Evolutionary conservation across 1,140 invertebrate species (phyloP), one percentile per base, ranked within the genome.

Genomic region (Frieseomelitta varia): DNA sequence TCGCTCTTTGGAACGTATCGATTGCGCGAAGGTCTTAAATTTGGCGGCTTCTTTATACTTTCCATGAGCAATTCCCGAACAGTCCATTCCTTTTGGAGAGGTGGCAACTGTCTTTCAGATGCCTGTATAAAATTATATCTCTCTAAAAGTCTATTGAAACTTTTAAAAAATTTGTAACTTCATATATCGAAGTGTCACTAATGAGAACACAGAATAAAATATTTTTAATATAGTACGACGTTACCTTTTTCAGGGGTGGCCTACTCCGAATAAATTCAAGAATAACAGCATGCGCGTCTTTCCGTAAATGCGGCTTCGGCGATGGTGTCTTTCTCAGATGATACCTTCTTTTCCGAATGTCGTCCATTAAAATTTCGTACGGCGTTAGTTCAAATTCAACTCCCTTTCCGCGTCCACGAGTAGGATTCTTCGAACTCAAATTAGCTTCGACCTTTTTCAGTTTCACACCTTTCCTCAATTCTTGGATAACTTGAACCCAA

Each of bases 281-380:
- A 92, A 99, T 99, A 92, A 99, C 96, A 68, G 97, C 98, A 93
- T 99, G 98, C 15, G 98, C 98, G 95, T 99, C 98, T 95, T 99
- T 99, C 93, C 98, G 98, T 47, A 98, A 97, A 93, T 97, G 84
- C 47, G 95, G 95, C 90, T 94, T 95, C 39, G 96, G 97, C 69
- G 98, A 90, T 0, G 93, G 93, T 24, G 93, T 92, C 94, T 98
- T 97, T 89, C 96, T 96, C 78, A 97, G 95, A 91, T 97, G 98
- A 95, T 98, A 99, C 90, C 97, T 96, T 90, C 97, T 96, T 47
- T 97, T 97, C 88, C 98, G 95, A 87, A 99, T 99, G 92, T 99
- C 99, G 91, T 99, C 98, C 97, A 99, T 98, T 21, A 99, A 95
- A 91, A 99, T 99, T 95, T 99, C 99, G 93, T 99, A 99, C 14